These are phyloP conservation scores for Noctua pronuba DNA, from an alignment of 2,888 invertebrate genomes.

Conservation along the genomic window DNA sequence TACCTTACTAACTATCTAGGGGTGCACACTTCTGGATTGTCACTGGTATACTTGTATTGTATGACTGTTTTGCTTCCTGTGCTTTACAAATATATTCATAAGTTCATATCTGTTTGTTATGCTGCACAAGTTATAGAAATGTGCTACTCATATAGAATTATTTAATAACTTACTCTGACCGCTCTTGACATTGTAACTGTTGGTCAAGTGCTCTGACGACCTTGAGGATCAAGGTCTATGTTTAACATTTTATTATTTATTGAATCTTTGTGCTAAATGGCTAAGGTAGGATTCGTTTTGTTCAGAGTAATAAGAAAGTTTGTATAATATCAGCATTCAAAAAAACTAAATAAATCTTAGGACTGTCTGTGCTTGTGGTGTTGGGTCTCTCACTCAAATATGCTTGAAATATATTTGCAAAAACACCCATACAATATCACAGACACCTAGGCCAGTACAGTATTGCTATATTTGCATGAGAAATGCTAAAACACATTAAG, in stretches of 20 bases:
- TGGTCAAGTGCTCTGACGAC: background rate
- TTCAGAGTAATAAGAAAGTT: background rate
- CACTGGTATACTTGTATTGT: background rate
- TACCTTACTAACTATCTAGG: background rate
- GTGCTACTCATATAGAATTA: conserved; percentile 55
- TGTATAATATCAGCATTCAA: background rate
- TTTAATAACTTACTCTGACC: conserved; percentile 44
- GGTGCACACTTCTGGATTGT: background rate
- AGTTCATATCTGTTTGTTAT: conserved; percentile 44
- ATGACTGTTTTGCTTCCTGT: conserved; percentile 4
- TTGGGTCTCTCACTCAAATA: background rate
- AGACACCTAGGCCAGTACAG: background rate
- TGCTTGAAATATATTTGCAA: background rate
- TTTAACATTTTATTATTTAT: background rate
- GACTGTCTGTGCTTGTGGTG: background rate
- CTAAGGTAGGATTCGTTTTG: background rate
- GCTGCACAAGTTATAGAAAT: conserved; percentile 48
- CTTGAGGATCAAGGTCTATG: conserved; percentile 28
- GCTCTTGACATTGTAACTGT: conserved; percentile 53
- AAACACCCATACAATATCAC: background rate
- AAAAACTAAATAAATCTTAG: background rate
- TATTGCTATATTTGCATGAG: background rate
- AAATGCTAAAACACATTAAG: background rate
- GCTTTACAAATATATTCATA: conserved; percentile 27
- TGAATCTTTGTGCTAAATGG: background rate